phyloP scores from a whole-genome alignment of 2,113 vertebrate genomes.

The Scortum barcoo region DNA sequence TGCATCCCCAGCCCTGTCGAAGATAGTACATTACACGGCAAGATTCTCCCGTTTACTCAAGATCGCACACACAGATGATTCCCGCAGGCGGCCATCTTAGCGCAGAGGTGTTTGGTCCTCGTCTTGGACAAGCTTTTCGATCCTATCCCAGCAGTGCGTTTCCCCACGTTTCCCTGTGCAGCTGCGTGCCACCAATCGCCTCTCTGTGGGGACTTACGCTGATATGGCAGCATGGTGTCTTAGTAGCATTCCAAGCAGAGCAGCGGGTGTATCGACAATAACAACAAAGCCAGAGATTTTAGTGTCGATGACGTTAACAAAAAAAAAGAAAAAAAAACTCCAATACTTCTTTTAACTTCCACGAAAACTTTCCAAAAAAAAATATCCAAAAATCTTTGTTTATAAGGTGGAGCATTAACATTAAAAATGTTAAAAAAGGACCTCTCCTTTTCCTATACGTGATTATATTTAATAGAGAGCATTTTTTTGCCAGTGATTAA shows the following conservation, averaged over 20 bases:
- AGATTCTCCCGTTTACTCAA: slow-evolving; percentile 60
- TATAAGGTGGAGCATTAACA: background rate
- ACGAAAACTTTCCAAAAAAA: slow-evolving; percentile 23
- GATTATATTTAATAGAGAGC: background rate
- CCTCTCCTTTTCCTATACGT: background rate
- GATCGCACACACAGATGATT: slow-evolving; percentile 66
- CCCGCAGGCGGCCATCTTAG: slow-evolving; percentile 45
- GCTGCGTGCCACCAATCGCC: slow-evolving; percentile 32
- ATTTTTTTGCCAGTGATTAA: background rate
- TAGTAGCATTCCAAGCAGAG: slow-evolving; percentile 31
- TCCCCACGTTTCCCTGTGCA: slow-evolving; percentile 60
- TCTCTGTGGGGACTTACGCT: slow-evolving; percentile 33
- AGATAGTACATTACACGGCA: slow-evolving; percentile 68
- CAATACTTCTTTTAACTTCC: slow-evolving; percentile 6
- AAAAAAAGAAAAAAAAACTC: slow-evolving; percentile 3
- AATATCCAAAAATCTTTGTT: background rate
- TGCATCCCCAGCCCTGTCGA: slow-evolving; percentile 59
- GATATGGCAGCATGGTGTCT: slow-evolving; percentile 39
- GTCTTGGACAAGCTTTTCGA: slow-evolving; percentile 42
- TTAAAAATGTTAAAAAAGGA: background rate
- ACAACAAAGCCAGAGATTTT: slow-evolving; percentile 45
- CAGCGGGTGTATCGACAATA: slow-evolving; percentile 25
- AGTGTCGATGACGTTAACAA: slow-evolving; percentile 29
- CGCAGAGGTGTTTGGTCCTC: slow-evolving; percentile 48
- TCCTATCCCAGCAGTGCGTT: slow-evolving; percentile 54